Evolutionary conservation across 2,113 vertebrate species (phyloP).

Genomic region (Dipodomys merriami): DNA sequence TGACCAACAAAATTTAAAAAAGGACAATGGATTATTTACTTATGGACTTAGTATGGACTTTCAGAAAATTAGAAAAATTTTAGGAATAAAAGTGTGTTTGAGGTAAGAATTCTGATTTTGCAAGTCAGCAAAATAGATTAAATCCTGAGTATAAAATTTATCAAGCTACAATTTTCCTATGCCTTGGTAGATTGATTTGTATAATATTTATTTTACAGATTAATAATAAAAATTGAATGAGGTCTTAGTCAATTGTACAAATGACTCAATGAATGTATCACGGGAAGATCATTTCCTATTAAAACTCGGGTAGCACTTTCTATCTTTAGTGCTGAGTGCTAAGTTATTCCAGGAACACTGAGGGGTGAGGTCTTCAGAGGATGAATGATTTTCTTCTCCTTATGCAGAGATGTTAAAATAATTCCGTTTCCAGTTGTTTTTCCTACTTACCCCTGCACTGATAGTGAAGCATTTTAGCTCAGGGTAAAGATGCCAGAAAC

Average conservation of each 20-base stretch:
- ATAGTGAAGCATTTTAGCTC: neutral
- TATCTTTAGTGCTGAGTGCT: neutral
- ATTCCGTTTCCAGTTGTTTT: neutral
- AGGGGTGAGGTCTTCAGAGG: neutral
- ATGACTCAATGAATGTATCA: neutral
- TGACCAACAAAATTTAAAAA: no score
- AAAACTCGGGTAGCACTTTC: neutral
- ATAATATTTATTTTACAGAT: neutral
- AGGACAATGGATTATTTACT: no score
- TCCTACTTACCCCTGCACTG: neutral
- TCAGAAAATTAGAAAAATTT: neutral
- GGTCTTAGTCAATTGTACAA: neutral
- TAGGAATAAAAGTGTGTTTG: neutral
- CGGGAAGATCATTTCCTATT: neutral
- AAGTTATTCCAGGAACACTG: neutral
- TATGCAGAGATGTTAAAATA: neutral
- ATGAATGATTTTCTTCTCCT: neutral
- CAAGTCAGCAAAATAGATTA: neutral
- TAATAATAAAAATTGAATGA: constrained; percentile 36
- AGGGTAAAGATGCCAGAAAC: neutral
- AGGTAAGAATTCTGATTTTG: neutral
- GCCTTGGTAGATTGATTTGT: neutral
- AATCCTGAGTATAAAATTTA: neutral
- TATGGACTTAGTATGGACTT: neutral
- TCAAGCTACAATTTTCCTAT: neutral